A percentile compares a stretch with the other conserved stretches of the same genome.
Conservation (phyloP, 2,888 invertebrate genomes). For the Schizotus pectinicornis region DNA sequence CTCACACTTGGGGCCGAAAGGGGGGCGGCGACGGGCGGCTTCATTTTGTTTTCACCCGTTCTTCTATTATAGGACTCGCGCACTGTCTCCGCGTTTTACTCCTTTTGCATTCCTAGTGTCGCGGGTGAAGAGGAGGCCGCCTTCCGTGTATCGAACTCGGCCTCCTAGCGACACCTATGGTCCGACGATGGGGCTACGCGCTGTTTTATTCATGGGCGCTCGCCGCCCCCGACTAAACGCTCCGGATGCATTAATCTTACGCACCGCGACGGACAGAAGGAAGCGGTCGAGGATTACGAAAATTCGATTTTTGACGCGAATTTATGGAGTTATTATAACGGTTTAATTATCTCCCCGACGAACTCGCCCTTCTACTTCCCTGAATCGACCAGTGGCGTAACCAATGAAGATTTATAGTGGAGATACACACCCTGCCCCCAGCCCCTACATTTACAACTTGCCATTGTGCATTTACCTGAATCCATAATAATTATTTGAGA, state of each 20-base stretch:
- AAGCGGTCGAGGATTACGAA: constrained; percentile 27
- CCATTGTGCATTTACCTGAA: no score
- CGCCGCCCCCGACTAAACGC: constrained; percentile 36
- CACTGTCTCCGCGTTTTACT: constrained; percentile 40
- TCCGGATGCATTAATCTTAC: constrained; percentile 45
- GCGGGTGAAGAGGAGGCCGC: constrained; percentile 12
- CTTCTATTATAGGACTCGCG: constrained; percentile 51
- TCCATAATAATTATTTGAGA: no score
- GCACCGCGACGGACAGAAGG: constrained; percentile 23
- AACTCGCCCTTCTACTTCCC: no score
- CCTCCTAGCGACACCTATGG: constrained; percentile 27
- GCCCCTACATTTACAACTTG: not conserved
- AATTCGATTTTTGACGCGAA: constrained; percentile 32
- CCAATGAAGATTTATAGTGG: not conserved
- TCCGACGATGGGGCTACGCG: constrained; percentile 11
- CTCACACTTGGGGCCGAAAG: constrained; percentile 55
- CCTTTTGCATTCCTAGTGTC: constrained; percentile 25
- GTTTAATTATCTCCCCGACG: constrained; percentile 29
- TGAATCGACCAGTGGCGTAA: not conserved
- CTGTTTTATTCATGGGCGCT: constrained; percentile 28
- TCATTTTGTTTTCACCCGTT: constrained; percentile 58
- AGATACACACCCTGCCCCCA: not conserved
- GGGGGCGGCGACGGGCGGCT: constrained; percentile 47
- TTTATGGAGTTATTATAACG: constrained; percentile 35
- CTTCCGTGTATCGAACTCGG: not conserved